Evolutionary conservation across 2,888 invertebrate genomes (phyloP), one percentile per base, ranked within the genome.

Genomic region (Conchocele bisecta): DNA sequence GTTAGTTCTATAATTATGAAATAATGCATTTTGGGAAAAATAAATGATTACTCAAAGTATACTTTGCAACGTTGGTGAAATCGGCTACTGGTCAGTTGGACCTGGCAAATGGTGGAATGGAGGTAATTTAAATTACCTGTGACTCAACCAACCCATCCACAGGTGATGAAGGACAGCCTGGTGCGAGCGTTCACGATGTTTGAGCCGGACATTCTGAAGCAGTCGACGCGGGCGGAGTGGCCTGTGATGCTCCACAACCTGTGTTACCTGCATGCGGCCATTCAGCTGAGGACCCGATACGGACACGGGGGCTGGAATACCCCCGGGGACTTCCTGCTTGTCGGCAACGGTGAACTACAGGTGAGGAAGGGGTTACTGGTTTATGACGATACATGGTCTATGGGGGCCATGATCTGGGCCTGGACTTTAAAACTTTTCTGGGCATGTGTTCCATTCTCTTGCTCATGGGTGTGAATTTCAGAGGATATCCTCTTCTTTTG

Each of bases 161-260:
- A 90, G 90, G 82, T 85, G 24, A 88, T 90, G 86, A 89, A 89
- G 76, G 90, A 90, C 73, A 88, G 86, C 59, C 67, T 91, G 69
- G 70, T 88, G 6, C 83, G 90, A 13, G 85, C 85, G 4, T 88
- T 91, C 77, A 75, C 80, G 7, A 84, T 83, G 71, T 84, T 90
- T 82, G 91, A 91, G 48, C 76, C 87, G 11, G 90, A 91, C 72
- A 83, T 89, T 26, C 75, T 91, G 51, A 86, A 85, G 65, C 87
- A 87, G 74, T 85, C 86, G 5, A 76, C 77, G 5, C 79, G 88
- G 9, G 71, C 84, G 1, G 90, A 91, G 67, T 91, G 90, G 90
- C 86, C 89, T 0, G 83, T 85, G n/a, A 79, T 90, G 77, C 80
- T 91, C 28, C 91, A 91, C 82, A 91, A 91, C 77, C 79, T 91